Base-by-base conservation (phyloP, 1,140 invertebrate genomes). In the Drosophila nigrodunni region DNA sequence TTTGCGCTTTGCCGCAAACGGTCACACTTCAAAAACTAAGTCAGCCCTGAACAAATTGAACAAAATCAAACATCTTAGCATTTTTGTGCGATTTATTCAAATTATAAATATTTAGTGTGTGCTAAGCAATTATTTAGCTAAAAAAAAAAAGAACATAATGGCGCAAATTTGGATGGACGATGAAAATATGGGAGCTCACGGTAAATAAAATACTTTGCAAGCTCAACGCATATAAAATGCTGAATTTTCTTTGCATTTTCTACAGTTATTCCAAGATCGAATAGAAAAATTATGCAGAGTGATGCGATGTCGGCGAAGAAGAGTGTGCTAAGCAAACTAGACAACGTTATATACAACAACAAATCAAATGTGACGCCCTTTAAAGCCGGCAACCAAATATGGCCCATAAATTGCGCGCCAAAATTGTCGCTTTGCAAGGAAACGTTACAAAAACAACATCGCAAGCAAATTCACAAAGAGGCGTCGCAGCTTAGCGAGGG, bases 361-460 rank as follows among this genome's bases (percentile, higher is more conserved):
- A 74, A 70, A 9, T 2, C 37, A 3, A 10, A 43, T n/a, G 0
- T 52, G 6, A 74, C 72, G 15, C 72, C 72, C 2, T 62, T 61
- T 7, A 61, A 49, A 21, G 35, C 13, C 25, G 21, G 15, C 49
- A 41, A 41, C 6, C 21, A 50, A 30, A 55, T 46, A 11, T 58
- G 50, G 43, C 65, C 65, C 6, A 7, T n/a, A 6, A 69, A 41
- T 18, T 74, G 65, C 57, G 50, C 67, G 44, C 72, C 72, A 57
- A 74, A 74, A 49, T 4, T 61, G 3, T 74, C 71, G 9, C 65
- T 69, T 4, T 69, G 71, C 65, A 68, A 61, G 34, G 71, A 74
- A n/a, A 70, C 66, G 5, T 15, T 74, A 37, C 72, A 74, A 15
- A 70, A 62, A 25, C 66, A 62, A 9, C 44, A 62, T 43, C 35